phyloP scores from a whole-genome alignment of 1,140 invertebrate genomes.

The Centruroides vittatus region DNA sequence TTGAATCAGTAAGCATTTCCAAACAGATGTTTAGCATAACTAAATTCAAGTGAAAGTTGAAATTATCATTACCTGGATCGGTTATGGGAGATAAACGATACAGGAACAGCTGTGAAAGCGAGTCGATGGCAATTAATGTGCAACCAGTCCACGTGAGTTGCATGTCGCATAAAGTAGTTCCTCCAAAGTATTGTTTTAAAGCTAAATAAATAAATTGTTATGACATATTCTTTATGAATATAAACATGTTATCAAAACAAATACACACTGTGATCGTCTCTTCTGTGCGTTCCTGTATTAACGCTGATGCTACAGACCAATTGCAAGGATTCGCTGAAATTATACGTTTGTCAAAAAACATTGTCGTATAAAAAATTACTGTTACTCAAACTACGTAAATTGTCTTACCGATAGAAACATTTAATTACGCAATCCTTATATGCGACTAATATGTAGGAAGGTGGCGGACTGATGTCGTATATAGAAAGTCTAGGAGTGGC shows the following conservation, averaged over 20 bases:
- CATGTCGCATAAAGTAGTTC: slow-evolving; percentile 41
- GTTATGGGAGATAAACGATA: slow-evolving; percentile 41
- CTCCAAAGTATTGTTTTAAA: slow-evolving; percentile 12
- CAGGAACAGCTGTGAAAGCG: slow-evolving; percentile 52
- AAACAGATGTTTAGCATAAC: no score
- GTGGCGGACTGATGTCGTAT: slow-evolving; percentile 41
- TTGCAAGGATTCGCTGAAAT: slow-evolving; percentile 41
- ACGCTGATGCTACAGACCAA: slow-evolving; percentile 33
- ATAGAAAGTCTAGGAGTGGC: slow-evolving; percentile 46
- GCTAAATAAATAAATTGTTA: slow-evolving; percentile 8
- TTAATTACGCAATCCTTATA: slow-evolving; percentile 59
- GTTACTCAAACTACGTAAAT: background rate
- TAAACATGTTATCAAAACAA: background rate
- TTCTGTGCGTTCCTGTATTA: slow-evolving; percentile 16
- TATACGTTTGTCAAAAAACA: background rate
- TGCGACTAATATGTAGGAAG: slow-evolving; percentile 50
- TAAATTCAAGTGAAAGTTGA: no score
- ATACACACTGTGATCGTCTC: slow-evolving; percentile 13
- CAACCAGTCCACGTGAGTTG: slow-evolving; percentile 63
- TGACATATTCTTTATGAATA: background rate
- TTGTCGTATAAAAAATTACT: background rate
- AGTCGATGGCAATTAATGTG: slow-evolving; percentile 55
- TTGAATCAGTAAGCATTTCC: no score
- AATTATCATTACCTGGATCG: slow-evolving; percentile 36
- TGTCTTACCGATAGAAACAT: slow-evolving; percentile 48